Conservation (phyloP, 2,113 vertebrate species). For the Hypocryptadius cinnamomeus region DNA sequence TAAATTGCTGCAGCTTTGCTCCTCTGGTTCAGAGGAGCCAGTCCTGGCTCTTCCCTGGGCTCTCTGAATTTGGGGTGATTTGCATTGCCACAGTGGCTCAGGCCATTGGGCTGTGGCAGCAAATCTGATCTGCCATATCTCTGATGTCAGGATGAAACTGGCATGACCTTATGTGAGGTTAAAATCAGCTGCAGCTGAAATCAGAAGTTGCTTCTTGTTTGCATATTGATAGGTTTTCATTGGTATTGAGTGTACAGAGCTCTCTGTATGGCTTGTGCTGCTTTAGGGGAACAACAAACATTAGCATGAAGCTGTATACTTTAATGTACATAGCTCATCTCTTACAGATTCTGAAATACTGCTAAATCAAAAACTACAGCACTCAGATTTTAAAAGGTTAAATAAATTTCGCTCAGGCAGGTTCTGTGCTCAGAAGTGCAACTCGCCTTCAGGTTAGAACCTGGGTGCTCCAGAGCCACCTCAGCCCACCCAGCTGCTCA, state of each 20-base stretch:
- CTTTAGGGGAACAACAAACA: background rate
- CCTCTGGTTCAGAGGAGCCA: background rate
- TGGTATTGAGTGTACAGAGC: background rate
- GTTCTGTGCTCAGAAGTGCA: background rate
- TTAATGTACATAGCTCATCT: fast-evolving
- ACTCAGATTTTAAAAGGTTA: background rate
- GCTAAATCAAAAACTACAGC: background rate
- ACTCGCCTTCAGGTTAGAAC: fast-evolving
- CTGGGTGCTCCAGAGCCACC: background rate
- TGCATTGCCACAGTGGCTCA: background rate
- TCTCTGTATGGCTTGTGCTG: background rate
- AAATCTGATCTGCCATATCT: background rate
- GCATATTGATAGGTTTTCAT: background rate
- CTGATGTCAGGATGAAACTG: background rate
- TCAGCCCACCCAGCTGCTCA: background rate
- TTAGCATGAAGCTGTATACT: background rate
- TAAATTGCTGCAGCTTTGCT: background rate
- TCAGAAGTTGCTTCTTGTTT: background rate
- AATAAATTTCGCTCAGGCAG: background rate
- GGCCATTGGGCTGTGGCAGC: background rate
- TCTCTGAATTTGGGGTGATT: background rate
- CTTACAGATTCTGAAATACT: background rate
- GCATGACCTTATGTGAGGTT: background rate
- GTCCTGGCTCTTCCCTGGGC: background rate
- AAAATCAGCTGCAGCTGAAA: background rate